phyloP scores from a whole-genome alignment of 1,140 invertebrate genomes.

The Drosophila kanapiae region DNA sequence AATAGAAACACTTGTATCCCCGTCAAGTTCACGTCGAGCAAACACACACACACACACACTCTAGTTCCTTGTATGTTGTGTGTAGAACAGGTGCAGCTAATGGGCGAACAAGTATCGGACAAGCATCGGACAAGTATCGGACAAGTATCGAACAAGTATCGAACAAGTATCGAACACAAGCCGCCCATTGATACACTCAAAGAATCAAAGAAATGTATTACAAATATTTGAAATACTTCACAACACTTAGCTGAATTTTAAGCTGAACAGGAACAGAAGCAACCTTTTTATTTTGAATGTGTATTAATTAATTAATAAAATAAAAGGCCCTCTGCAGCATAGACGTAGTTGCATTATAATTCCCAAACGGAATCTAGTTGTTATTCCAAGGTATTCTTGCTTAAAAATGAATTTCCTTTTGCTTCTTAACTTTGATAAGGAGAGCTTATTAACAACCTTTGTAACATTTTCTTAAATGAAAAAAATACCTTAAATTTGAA shows the following conservation, averaged over 20 bases:
- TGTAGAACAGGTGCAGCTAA: slow-evolving; percentile 67
- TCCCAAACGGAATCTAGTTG: too few species aligned
- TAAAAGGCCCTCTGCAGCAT: not conserved
- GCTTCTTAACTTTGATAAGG: too few species aligned
- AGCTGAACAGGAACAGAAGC: too few species aligned
- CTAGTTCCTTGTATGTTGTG: not conserved
- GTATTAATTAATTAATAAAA: not conserved
- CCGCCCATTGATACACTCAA: slow-evolving; percentile 34
- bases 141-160: slow-evolving; percentile 2
- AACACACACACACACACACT: slow-evolving; percentile 12
- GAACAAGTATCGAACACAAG: slow-evolving; percentile 4
- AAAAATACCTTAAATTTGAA: not conserved
- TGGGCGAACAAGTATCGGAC: slow-evolving; percentile 45
- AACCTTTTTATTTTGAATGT: not conserved
- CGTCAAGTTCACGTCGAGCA: slow-evolving; percentile 68
- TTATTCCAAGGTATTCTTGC: too few species aligned
- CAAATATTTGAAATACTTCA: not conserved
- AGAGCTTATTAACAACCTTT: not conserved
- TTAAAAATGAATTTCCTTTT: too few species aligned
- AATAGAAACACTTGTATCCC: slow-evolving; percentile 63
- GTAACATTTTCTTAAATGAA: not conserved
- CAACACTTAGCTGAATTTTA: not conserved
- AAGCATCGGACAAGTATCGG: slow-evolving; percentile 9
- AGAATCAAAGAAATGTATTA: not conserved
- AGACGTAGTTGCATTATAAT: too few species aligned